Percentiles rank a stretch among this genome's conserved stretches.
Evolutionary conservation across 2,113 vertebrate genomes (phyloP).

Genomic region (Todiramphus saurophagus): DNA sequence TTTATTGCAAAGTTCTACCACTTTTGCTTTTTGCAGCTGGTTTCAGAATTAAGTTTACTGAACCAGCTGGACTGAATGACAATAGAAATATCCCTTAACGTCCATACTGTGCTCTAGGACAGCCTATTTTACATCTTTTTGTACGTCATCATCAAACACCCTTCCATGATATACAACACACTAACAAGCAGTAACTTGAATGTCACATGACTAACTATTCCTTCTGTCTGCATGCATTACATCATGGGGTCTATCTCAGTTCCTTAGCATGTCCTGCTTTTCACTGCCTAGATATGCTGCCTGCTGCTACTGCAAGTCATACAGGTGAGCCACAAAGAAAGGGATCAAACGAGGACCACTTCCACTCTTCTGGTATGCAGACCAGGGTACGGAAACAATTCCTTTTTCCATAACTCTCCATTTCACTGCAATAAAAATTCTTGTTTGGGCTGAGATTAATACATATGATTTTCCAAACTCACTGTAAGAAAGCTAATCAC

Average conservation of each 20-base stretch:
- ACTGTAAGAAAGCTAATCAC: background rate
- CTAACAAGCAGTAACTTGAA: background rate
- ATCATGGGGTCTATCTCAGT: background rate
- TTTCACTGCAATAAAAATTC: background rate
- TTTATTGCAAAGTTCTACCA: background rate
- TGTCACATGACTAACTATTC: background rate
- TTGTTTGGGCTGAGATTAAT: background rate
- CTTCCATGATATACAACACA: fast-evolving
- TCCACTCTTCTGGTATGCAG: background rate
- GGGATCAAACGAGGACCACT: background rate
- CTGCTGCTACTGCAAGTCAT: background rate
- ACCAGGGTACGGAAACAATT: background rate
- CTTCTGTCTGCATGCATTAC: background rate
- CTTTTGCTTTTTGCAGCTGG: background rate
- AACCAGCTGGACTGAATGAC: background rate
- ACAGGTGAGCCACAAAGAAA: background rate
- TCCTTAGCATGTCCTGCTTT: background rate
- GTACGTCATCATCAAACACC: background rate
- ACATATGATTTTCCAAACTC: background rate
- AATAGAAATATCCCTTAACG: background rate
- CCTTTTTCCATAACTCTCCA: background rate
- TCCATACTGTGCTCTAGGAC: background rate
- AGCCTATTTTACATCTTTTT: background rate
- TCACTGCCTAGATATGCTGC: background rate
- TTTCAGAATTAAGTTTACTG: background rate